phyloP scores from a whole-genome alignment of 1,140 invertebrate species.

The Cyclina sinensis region DNA sequence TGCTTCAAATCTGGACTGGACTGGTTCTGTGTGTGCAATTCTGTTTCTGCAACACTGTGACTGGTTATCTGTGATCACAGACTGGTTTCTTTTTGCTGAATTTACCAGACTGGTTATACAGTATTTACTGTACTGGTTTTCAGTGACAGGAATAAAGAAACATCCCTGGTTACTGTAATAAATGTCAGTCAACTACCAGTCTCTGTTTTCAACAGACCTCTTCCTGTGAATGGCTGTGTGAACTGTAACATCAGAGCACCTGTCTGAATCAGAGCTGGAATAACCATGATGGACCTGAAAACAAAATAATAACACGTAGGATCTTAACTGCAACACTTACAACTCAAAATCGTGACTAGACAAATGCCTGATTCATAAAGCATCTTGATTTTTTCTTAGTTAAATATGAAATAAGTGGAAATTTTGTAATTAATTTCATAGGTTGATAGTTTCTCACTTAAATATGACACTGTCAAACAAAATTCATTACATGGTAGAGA shows the following conservation, averaged over 20 bases:
- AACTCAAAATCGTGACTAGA: too few relatives aligned
- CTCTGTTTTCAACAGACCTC: slow-evolving; percentile 72
- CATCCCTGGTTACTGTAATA: too few relatives aligned
- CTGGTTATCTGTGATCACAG: neutral
- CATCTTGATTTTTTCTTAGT: too few relatives aligned
- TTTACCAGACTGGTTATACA: neutral
- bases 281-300: slow-evolving; percentile 77
- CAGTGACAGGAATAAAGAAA: neutral
- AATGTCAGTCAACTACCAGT: slow-evolving; percentile 52
- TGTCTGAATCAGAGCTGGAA: slow-evolving; percentile 82
- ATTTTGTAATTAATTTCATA: too few relatives aligned
- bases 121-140: neutral
- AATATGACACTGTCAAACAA: too few relatives aligned
- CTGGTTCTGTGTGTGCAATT: neutral
- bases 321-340: too few relatives aligned
- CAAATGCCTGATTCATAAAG: neutral
- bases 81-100: neutral
- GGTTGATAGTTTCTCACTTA: too few relatives aligned
- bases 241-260: slow-evolving; percentile 83
- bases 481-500: too few relatives aligned
- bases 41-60: neutral
- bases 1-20: neutral
- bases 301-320: slow-evolving; percentile 18
- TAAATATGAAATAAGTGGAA: too few relatives aligned
- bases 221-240: slow-evolving; percentile 80